Evolutionary conservation across 2,797 vertebrate species (phyloP), one percentile per base, ranked within the genome.

Genomic region (Sebastes ruberrimus): DNA sequence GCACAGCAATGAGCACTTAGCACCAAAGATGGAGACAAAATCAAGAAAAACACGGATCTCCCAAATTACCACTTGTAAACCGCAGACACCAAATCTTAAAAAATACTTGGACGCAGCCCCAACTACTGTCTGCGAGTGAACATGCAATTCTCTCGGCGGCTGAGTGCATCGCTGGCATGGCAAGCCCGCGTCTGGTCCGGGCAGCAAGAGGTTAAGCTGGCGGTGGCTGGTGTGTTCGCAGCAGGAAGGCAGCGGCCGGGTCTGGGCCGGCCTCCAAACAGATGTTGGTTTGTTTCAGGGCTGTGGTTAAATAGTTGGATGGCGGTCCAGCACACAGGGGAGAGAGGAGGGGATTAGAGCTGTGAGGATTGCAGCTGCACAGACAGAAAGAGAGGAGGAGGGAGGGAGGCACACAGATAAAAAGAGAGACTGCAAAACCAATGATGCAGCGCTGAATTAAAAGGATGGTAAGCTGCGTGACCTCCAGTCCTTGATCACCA

Each of bases 201-300:
- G 53, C 75, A 81, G 30, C 7, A 70, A 93, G 76, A 95, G 93
- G 96, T 97, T 96, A 97, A 94, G 25, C 32, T 74, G 91, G 89
- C 87, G 89, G 94, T 33, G 88, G 90, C 86, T 93, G 94, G 92
- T 95, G 95, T 93, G 94, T 88, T 95, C 91, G 76, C 95, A 94
- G 94, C 95, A 95, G 95, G 96, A 96, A 96, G 89, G 92, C 87
- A 94, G 91, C 84, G 88, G 86, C 86, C 28, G 74, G 83, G 95
- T 95, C 95, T 92, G 95, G 95, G 96, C 95, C 81, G 69, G 92
- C 93, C 95, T 97, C 96, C 97, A 97, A 97, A 97, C 97, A 97
- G 97, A 97, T 97, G 97, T 97, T 97, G 95, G 94, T 97, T 97
- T 97, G 97, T 97, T 97, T 96, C 94, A 91, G 94, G 95, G 96